Evolutionary conservation across 2,888 invertebrate species (phyloP), one percentile per base, ranked within the genome.

Genomic region (Drosophila atroscutellata): DNA sequence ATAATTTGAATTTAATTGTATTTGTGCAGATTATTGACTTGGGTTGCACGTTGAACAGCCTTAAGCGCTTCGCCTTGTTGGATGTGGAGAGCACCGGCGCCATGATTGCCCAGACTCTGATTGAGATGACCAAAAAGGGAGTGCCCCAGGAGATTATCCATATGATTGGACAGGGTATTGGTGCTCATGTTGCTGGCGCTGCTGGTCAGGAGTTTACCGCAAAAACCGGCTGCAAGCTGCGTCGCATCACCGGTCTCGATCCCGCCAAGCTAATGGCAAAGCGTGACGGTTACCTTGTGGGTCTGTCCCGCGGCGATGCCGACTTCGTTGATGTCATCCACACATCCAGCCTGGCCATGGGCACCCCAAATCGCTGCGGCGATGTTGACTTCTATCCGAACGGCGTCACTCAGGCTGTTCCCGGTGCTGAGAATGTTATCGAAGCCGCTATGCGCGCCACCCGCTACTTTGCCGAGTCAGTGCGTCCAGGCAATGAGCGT

Each of bases 301-400:
- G 91, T 30, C 75, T 93, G 49, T 81, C 91, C 13, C 92, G 92
- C 26, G 93, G 92, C 24, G 91, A 92, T 87, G 92, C 92, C 34
- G 90, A 92, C 13, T 92, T 92, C 39, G 92, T 93, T 42, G 92
- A 92, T 72, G 91, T 77, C 74, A 92, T 92, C 66, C 92, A 92
- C 71, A 89, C 92, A n/a, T 91, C 93, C n/a, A 83, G 86, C 74
- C 80, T 85, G 18, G 87, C 82, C 50, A 75, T 90, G 82, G 92
- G 92, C 36, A 88, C 84, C 1, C 64, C 71, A 20, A 30, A 71
- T 26, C 86, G 90, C 15, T 61, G 72, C 50, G 93, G 91, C 64
- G 91, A 93, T 76, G 91, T 83, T 75, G 93, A 93, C 50, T 93
- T 93, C 88, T 93, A 90, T 70, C 93, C 93, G 39, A 91, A 92